Percentiles rank a stretch among this genome's conserved stretches.
Evolutionary conservation across 53 echinoderm and acorn worm genomes (phyloP).

Genomic region (Crossaster papposus): DNA sequence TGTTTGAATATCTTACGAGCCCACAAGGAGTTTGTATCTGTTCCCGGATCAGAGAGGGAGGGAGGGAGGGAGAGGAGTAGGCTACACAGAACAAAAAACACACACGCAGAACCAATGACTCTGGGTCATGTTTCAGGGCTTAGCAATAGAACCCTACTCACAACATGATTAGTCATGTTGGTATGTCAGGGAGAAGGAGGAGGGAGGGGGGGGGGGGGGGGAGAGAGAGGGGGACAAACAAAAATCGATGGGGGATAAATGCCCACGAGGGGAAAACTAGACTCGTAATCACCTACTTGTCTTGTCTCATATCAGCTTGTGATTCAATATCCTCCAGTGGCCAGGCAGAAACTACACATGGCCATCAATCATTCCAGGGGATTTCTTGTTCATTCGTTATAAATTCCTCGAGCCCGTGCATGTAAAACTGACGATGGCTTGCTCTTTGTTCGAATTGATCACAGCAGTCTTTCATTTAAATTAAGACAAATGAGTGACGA

Average conservation of each 20-base stretch:
- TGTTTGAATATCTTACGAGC: conserved; percentile 36
- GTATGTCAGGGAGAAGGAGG: conserved; percentile 29
- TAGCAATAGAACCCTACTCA: conserved; percentile 61
- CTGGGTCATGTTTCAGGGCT: conserved; percentile 44
- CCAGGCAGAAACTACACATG: conserved; percentile 26
- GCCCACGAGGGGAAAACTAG: conserved; percentile 16
- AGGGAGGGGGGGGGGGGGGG: no score
- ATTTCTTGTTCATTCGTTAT: background rate
- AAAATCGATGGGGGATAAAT: conserved; percentile 39
- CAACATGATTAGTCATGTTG: conserved; percentile 62
- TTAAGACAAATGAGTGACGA: no score
- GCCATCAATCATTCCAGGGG: conserved; percentile 19
- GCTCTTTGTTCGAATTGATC: no score
- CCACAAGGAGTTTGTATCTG: conserved; percentile 50
- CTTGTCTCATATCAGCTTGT: conserved; percentile 39
- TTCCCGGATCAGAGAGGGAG: conserved; percentile 3
- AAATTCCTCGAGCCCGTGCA: background rate
- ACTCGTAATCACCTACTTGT: conserved; percentile 52
- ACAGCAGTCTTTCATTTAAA: background rate
- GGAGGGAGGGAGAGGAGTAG: background rate
- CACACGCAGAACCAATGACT: background rate
- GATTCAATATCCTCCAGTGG: conserved; percentile 42
- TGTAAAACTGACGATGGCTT: no score
- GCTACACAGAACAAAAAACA: background rate
- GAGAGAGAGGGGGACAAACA: no score